These are phyloP conservation scores for Tuberolachnus salignus DNA, from an alignment of 2,888 invertebrate genomes.

Conservation along the genomic window DNA sequence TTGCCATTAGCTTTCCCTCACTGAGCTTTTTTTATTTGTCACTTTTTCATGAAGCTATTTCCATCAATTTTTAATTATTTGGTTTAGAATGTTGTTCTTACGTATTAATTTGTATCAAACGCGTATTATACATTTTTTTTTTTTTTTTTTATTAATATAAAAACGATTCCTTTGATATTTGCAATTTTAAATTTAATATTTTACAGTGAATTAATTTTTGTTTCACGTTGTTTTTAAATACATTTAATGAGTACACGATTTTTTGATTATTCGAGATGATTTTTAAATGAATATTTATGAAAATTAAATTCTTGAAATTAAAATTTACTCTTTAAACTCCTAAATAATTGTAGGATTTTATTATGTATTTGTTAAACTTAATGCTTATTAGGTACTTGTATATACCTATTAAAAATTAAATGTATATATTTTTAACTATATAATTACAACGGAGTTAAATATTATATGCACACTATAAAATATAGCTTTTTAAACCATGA, in stretches of 20 bases:
- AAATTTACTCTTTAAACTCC: neutral
- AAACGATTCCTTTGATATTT: neutral
- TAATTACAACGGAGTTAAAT: too few species aligned
- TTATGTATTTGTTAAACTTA: too few species aligned
- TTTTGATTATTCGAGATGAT: too few species aligned
- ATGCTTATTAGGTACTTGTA: too few species aligned
- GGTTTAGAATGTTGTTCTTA: neutral
- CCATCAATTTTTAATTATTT: neutral
- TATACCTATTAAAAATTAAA: too few species aligned
- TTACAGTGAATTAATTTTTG: neutral
- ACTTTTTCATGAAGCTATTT: constrained; percentile 1
- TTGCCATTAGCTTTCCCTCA: constrained; percentile 47
- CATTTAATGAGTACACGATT: neutral
- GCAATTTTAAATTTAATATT: neutral
- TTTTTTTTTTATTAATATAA: neutral
- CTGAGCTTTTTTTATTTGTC: constrained; percentile 32
- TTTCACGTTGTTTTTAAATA: neutral
- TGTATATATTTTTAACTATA: too few species aligned
- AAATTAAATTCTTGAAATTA: neutral
- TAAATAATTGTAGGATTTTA: too few species aligned
- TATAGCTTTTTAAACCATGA: too few species aligned
- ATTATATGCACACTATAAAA: too few species aligned
- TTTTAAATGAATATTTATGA: too few species aligned
- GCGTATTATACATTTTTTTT: neutral
- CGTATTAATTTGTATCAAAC: neutral